Conservation (phyloP, 2,113 vertebrate genomes). For the Ornithorhynchus anatinus region DNA sequence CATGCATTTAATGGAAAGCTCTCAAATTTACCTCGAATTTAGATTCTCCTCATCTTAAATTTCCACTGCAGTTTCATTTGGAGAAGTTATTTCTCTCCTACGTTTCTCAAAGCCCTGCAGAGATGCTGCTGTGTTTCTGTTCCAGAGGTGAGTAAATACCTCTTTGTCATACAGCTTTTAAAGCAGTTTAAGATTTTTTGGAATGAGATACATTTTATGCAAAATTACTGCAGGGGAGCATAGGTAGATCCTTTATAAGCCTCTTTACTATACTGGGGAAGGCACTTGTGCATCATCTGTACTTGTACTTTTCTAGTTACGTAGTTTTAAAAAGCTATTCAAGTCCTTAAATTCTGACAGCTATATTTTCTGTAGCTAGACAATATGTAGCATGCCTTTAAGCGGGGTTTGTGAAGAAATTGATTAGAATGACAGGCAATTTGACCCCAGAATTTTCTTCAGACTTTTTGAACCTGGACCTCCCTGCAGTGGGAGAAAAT, state of each 20-base stretch:
- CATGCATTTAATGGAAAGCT: not conserved
- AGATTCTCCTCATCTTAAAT: not conserved
- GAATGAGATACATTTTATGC: not conserved
- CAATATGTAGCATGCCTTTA: not conserved
- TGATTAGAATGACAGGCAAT: not conserved
- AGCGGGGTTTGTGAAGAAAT: not conserved
- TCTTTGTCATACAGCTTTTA: not conserved
- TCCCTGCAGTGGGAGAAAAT: no score
- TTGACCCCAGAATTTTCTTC: no score
- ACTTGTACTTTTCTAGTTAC: not conserved
- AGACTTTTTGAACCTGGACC: no score
- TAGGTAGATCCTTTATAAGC: not conserved
- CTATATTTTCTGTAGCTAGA: not conserved
- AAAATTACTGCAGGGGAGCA: not conserved
- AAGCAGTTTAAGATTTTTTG: not conserved
- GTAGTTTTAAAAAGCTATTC: not conserved
- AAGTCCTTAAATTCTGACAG: not conserved
- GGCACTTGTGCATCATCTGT: not conserved
- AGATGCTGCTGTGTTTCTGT: not conserved
- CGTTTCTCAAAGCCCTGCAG: not conserved
- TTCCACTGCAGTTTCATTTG: not conserved
- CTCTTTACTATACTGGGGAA: not conserved
- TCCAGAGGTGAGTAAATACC: not conserved
- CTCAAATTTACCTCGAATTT: constrained; percentile 10
- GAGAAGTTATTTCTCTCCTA: not conserved